Base-by-base conservation (phyloP, 2,888 invertebrate species). In the Orthonevra nobilis region DNA sequence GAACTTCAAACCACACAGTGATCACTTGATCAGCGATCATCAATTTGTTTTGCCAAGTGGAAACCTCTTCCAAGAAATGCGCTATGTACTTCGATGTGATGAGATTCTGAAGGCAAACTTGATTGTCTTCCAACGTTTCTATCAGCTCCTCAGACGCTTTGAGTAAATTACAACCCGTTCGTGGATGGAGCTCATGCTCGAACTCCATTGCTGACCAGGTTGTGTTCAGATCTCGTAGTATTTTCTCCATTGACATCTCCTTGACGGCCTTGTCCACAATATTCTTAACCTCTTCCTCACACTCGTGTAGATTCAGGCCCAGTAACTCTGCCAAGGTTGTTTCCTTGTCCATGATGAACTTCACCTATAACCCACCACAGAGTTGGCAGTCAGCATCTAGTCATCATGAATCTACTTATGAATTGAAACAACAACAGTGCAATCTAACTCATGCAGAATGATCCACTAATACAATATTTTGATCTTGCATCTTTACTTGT, bases 161-260 rank as follows among this genome's bases (percentile, higher is more conserved):
- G 34, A 98, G 90, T 83, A 98, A 90, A 75, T 93, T 93, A 84
- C 95, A 95, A n/a, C 94, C 93, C 7, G 98, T 98, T 85, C 98
- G 91, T 2, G 93, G 89, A 88, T 98, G 98, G 54, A 92, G 90
- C 88, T 98, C 97, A 89, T 96, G 94, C 84, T 96, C 95, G 86
- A 98, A 97, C 89, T 96, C 96, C 96, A 97, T 96, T 1, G 92
- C 91, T 40, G 96, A 94, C 89, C 98, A 98, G 0, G 97, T 98
- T 2, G 93, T 92, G 85, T 97, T 93, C 68, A 98, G 89, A 85
- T 98, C 98, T 82, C 95, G 92, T 50, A 98, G 90, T 61, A 95
- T 94, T 87, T 97, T 98, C 89, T 98, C 98, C 97, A 98, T 98
- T 1, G 97, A 96, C 96, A 97, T 97, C 90, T 98, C 98, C 89